Base-by-base conservation (phyloP, 2,113 vertebrate genomes). In the Ptychochromis oligacanthus region DNA sequence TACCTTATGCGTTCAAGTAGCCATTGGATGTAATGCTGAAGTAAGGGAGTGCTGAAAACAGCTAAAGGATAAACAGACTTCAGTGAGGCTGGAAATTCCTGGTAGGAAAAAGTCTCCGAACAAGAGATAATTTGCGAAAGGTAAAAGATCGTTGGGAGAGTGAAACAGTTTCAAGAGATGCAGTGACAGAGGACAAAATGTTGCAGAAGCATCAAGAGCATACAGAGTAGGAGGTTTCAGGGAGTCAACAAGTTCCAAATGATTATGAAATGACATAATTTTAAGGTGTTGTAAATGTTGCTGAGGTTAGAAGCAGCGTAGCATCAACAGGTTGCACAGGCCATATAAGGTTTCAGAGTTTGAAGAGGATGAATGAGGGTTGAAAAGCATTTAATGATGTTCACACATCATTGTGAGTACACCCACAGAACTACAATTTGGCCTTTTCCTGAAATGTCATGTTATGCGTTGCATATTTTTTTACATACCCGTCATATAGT, bases 171-270 rank as follows among this genome's bases (percentile, higher is more conserved):
- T 67, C 4, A 67, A 49, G 36, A 79, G 55, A 70, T 12, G 18
- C 31, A 40, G 61, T 56, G 22, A 31, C 34, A 55, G 8, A 61
- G 75, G 74, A 70, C 34, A 64, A 75, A 72, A 77, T 67, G 75
- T 59, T 43, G 5, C 13, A 64, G 31, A n/a, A 36, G 56, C 60
- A 26, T 86, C 49, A 38, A 81, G 46, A 60, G 58, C 55, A 81
- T 61, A 75, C 49, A 82, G 60, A 83, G 67, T 34, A 84, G 22
- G 49, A 58, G 72, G 61, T 82, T 60, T 81, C 74, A 77, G 6
- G 24, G 13, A 75, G 88, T 89, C 85, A 88, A 86, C 80, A 83
- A 85, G 55, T 75, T 77, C 64, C 10, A 7, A 61, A 87, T 75
- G 24, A 83, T 81, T 64, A 46, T 31, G 26, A 77, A 84, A 59